Conservation (phyloP, 2,797 vertebrate species). For the Gymnothorax reevesii region DNA sequence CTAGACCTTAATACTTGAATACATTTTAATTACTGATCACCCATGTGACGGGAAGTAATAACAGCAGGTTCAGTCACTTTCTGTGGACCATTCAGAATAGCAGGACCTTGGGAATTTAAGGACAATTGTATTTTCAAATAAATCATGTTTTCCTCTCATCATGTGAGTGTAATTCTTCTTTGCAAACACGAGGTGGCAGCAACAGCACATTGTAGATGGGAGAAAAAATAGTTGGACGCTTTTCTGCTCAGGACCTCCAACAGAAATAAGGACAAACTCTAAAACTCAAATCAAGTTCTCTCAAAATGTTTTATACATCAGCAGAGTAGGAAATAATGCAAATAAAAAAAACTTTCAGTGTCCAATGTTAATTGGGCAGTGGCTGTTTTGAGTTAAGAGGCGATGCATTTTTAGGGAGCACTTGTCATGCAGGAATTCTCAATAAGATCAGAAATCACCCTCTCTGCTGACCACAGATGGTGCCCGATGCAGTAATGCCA, state of each 20-base stretch:
- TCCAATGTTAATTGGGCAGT: neutral
- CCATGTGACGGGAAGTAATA: neutral
- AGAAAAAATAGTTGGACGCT: neutral
- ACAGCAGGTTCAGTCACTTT: neutral
- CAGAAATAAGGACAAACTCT: neutral
- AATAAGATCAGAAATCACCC: conserved; percentile 35
- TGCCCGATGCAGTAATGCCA: conserved; percentile 45
- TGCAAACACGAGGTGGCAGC: neutral
- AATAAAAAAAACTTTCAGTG: neutral
- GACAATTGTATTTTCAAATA: neutral
- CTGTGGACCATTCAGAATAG: neutral
- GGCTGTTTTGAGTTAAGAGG: neutral
- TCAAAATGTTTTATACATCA: neutral
- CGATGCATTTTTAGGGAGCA: conserved; percentile 3
- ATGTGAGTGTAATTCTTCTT: neutral
- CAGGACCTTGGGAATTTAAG: neutral
- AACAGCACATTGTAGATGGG: neutral
- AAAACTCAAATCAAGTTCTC: neutral
- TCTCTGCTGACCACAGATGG: conserved; percentile 21
- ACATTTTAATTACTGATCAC: neutral
- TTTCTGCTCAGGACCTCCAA: neutral
- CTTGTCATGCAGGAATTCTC: conserved; percentile 32
- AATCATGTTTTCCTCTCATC: neutral
- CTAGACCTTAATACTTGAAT: conserved; percentile 9
- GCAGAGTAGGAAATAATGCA: neutral